These are phyloP conservation scores for Propithecus coquereli DNA, from an alignment of 2,113 vertebrate genomes.

Conservation along the genomic window DNA sequence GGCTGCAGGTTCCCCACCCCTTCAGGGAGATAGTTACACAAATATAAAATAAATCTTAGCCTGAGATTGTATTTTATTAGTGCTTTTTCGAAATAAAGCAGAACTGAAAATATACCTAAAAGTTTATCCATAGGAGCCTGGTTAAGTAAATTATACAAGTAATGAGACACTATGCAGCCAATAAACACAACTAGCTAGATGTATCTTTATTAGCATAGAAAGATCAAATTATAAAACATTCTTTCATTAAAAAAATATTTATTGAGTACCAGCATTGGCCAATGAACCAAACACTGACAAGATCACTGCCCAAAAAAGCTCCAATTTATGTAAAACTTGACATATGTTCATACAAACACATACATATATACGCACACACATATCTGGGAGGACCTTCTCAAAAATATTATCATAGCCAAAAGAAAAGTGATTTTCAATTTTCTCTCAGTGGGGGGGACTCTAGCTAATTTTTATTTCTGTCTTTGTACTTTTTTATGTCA, in stretches of 20 bases:
- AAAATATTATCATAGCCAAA: background rate
- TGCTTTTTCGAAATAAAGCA: background rate
- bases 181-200: background rate
- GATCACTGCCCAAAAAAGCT: background rate
- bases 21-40: background rate
- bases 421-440: background rate
- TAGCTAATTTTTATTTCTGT: constrained; percentile 17
- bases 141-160: background rate
- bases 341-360: background rate
- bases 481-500: background rate
- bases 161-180: background rate
- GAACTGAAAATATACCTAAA: background rate
- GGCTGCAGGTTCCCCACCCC: too few species aligned
- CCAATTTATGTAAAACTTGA: background rate
- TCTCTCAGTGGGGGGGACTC: background rate
- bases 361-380: background rate
- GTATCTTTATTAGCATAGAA: background rate
- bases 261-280: background rate
- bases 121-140: background rate
- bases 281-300: background rate
- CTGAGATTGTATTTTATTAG: background rate
- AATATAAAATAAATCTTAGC: background rate
- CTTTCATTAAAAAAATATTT: background rate
- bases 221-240: background rate
- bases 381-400: background rate